Evolutionary conservation across 2,113 vertebrate species (phyloP).

Genomic region (Tyto alba): DNA sequence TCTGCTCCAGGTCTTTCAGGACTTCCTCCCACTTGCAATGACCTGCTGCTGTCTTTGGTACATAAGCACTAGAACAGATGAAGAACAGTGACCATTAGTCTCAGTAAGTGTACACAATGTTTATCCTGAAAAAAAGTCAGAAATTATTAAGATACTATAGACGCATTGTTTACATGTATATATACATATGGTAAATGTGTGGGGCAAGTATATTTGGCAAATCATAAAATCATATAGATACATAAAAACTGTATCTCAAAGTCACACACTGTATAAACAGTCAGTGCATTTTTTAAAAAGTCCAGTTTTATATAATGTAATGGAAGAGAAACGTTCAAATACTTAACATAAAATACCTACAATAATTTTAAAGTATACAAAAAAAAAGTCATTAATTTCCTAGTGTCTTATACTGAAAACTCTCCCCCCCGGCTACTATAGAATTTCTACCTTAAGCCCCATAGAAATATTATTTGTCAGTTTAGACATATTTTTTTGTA

Average conservation of each 20-base stretch:
- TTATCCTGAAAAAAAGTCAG: neutral
- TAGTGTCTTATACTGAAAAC: neutral
- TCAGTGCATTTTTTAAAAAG: neutral
- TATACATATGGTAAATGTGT: neutral
- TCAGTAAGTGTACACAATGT: neutral
- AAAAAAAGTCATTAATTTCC: neutral
- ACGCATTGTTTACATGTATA: neutral
- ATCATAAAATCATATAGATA: neutral
- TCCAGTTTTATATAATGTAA: neutral
- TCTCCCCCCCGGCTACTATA: too few species aligned
- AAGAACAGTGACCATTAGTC: neutral
- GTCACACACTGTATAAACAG: neutral
- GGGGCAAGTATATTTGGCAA: neutral
- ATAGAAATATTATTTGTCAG: neutral
- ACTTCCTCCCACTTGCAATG: constrained; percentile 45
- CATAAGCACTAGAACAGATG: constrained; percentile 50
- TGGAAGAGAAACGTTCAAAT: neutral
- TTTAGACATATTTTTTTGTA: neutral
- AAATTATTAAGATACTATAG: neutral
- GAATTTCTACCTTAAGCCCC: neutral
- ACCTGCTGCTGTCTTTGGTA: constrained; percentile 62
- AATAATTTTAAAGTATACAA: neutral
- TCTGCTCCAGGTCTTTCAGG: constrained; percentile 48
- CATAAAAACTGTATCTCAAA: neutral
- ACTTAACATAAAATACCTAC: neutral